Base-by-base conservation (phyloP, 2,888 invertebrate species). In the Creontiades dilutus region DNA sequence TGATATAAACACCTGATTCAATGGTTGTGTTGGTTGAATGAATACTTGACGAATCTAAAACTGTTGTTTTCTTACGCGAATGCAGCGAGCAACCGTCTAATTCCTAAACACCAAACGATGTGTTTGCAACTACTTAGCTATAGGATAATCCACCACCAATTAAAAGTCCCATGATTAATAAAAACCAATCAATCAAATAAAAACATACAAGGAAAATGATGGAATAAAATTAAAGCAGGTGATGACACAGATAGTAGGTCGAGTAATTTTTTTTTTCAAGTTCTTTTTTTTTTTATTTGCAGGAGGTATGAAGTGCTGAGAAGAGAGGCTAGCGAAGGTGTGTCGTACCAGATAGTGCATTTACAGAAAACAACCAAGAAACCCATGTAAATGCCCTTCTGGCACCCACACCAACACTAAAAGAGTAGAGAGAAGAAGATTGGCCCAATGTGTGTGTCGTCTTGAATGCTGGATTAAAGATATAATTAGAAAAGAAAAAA, bases 331-430 rank as follows among this genome's bases (percentile, higher is more conserved):
- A 95, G 94, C 94, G 94, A 95, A 95, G 96, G 97, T 96, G 96
- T 97, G 97, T 97, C 98, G 98, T 98, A 98, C 98, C 98, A 98
- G 98, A 98, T 98, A 98, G 98, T 98, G 98, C 98, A 98, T 98
- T 98, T 98, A 98, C 98, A 98, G 96, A 95, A 94, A 95, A 94
- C 93, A 93, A 93, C 93, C 93, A 93, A 52, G 1, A 93, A 93
- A 94, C 94, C 94, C 94, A 94, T 98, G 98, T 97, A 98, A 98
- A 98, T 97, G 97, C 98, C 97, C 97, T 96, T 96, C 98, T 98
- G 98, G 97, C 97, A 98, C 98, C 97, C 95, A 96, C 96, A 96
- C 97, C 96, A 96, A 95, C 94, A 95, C 95, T 90, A 90, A 68
- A 55, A 89, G 90, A 84, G 75, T 61, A 86, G 47, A 86, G 75